Base-by-base conservation (phyloP, 2,113 vertebrate species). In the Vicugna pacos region DNA sequence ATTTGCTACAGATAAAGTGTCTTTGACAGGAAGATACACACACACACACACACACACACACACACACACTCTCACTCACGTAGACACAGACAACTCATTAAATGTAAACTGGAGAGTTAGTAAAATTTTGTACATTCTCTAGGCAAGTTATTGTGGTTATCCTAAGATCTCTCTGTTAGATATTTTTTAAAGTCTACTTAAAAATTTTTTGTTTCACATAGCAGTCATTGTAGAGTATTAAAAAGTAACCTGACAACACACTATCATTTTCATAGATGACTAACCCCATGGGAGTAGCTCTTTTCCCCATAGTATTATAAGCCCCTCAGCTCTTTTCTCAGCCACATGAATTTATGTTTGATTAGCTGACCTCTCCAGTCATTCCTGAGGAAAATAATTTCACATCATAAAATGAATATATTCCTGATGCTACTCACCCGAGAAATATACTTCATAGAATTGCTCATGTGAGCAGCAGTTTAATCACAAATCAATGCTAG, bases 401-500 rank as follows among this genome's bases (percentile, higher is more conserved):
- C 24, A 35, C 62, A 52, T 67, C 48, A 64, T 88, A 81, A 91
- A 88, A 96, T 93, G 65, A 94, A 91, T 91, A 22, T 85, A 70
- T 94, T 76, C 60, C 32, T 94, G 67, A 72, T 94, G 72, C 42
- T 77, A 70, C 48, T 85, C 70, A 94, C 12, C 8, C 1, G 8
- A 91, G 84, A 94, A 96, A 95, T 73, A 85, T 4, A 85, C 62
- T 82, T 84, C 65, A 50, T 54, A 50, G 70, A 77, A 42, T 38
- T 93, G 84, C 30, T 97, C 60, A 46, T 84, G 70, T 97, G 90
- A 80, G 32, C 15, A 56, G 30, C 32, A 93, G 70, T 73, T 97
- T 89, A 93, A 96, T 93, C 75, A 92, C 79, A 92, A 95, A 93
- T 93, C 69, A 82, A 20, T 96, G 54, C n/a, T 70, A 80, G 58